A percentile compares a stretch with the other conserved stretches of the same genome.
Conservation (phyloP, 1,140 invertebrate species). For the Kradibia gibbosae region DNA sequence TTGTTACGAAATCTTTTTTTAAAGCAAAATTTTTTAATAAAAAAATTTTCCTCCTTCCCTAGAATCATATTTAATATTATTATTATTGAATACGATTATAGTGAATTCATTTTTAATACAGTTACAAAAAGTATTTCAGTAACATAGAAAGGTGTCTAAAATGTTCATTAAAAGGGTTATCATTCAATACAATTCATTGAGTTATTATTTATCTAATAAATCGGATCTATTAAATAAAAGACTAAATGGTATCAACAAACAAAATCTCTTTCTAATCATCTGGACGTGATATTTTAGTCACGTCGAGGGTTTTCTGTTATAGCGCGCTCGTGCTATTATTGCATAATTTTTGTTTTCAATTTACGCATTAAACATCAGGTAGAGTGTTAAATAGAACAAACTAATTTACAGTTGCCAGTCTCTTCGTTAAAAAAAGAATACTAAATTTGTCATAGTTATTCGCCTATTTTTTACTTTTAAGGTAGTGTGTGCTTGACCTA, state of each 20-base stretch:
- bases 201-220: not conserved
- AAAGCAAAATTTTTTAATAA: too few relatives aligned
- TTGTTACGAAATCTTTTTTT: too few relatives aligned
- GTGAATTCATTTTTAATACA: too few relatives aligned
- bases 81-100: too few relatives aligned
- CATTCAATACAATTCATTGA: not conserved
- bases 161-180: too few relatives aligned
- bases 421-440: constrained; percentile 1
- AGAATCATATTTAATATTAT: too few relatives aligned
- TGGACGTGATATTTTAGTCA: constrained; percentile 44
- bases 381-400: constrained; percentile 29
- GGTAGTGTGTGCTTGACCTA: constrained; percentile 42
- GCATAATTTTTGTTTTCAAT: constrained; percentile 34
- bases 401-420: constrained; percentile 18
- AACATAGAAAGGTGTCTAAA: too few relatives aligned
- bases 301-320: constrained; percentile 44
- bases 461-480: constrained; percentile 28
- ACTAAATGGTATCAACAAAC: constrained; percentile 11
- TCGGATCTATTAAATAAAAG: not conserved
- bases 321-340: constrained; percentile 19
- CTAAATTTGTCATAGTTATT: constrained; percentile 17
- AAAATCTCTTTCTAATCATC: constrained; percentile 41
- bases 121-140: too few relatives aligned
- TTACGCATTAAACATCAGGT: not conserved
- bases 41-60: too few relatives aligned